Conservation (phyloP, 2,797 vertebrate species). For the Poliocrania exsul region DNA sequence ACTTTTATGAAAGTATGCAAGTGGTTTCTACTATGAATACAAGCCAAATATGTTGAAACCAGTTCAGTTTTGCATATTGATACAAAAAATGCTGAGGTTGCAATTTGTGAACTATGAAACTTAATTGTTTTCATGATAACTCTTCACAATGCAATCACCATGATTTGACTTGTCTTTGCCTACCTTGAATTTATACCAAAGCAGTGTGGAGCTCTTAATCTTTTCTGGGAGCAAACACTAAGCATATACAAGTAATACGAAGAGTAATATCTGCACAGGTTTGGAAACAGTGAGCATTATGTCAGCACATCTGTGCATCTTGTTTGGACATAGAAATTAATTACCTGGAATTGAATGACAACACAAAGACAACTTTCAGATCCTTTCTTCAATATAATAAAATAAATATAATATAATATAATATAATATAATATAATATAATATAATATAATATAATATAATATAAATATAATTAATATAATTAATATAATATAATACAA, state of each 20-base stretch:
- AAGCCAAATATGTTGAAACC: neutral
- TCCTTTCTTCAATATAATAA: constrained; percentile 24
- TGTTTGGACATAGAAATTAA: constrained; percentile 64
- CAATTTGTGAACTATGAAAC: neutral
- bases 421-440: no score
- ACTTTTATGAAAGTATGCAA: neutral
- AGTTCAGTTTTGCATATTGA: neutral
- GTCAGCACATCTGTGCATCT: constrained; percentile 51
- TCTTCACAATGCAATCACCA: neutral
- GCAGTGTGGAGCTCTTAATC: neutral
- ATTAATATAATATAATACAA: no score
- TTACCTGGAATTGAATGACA: constrained; percentile 50
- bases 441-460: no score
- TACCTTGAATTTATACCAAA: neutral
- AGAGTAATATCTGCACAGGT: constrained; percentile 51
- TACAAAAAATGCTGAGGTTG: neutral
- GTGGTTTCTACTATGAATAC: neutral
- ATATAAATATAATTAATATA: no score
- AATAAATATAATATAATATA: no score
- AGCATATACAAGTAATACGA: neutral
- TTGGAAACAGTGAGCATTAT: constrained; percentile 38
- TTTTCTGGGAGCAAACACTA: neutral
- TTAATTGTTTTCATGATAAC: neutral
- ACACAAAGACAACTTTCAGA: constrained; percentile 25
- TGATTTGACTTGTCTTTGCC: neutral